Evolutionary conservation across 2,797 vertebrate genomes (phyloP).

Genomic region (Rostrhamus sociabilis): DNA sequence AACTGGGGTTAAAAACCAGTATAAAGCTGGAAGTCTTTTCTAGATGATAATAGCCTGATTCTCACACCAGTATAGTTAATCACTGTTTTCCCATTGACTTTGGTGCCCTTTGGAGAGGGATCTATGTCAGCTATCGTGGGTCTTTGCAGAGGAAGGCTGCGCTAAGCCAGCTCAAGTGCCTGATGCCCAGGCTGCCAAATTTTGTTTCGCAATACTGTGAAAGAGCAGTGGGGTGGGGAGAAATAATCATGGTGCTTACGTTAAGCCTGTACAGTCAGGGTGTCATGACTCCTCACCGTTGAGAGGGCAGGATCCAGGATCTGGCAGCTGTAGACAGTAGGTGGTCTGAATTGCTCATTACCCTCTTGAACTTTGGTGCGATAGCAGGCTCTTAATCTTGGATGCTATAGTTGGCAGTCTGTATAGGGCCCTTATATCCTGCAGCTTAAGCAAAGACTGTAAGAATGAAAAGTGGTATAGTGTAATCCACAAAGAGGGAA

Average conservation of each 20-base stretch:
- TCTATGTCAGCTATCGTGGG: rapidly evolving
- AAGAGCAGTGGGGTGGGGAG: neutral
- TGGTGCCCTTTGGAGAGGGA: neutral
- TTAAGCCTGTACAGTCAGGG: rapidly evolving
- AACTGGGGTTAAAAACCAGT: rapidly evolving
- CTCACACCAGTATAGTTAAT: neutral
- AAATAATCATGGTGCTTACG: neutral
- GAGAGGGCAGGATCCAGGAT: neutral
- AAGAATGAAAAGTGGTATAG: constrained; percentile 53
- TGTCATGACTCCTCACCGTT: neutral
- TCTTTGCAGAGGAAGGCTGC: neutral
- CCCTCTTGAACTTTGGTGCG: neutral
- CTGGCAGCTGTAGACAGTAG: constrained; percentile 21
- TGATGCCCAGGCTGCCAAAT: neutral
- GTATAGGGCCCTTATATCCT: neutral
- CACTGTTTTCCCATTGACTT: neutral
- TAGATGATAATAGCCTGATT: neutral
- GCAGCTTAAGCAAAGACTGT: constrained; percentile 33
- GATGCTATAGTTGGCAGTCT: neutral
- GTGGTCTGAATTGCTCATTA: constrained; percentile 51
- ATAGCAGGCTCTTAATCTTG: constrained; percentile 41
- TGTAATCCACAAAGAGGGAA: constrained; percentile 45
- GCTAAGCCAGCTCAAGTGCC: neutral
- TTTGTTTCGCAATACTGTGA: neutral
- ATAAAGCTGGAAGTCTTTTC: neutral